Base-by-base conservation (phyloP, 2,797 vertebrate species). In the Stomatorhinus walkeri region DNA sequence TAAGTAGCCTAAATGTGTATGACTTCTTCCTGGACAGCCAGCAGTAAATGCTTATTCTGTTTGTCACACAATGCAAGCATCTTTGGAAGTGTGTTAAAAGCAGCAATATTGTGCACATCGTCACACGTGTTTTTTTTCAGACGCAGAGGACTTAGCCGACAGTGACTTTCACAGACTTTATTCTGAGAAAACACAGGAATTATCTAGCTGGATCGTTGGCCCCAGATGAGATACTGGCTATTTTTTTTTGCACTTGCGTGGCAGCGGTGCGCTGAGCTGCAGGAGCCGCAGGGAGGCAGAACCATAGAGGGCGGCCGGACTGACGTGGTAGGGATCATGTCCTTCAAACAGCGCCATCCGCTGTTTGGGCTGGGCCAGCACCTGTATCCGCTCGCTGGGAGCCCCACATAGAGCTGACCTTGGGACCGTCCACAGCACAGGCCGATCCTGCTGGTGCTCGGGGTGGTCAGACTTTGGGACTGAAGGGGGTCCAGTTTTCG, bases 191-290 rank as follows among this genome's bases (percentile, higher is more conserved):
- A 48, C 19, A 85, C 81, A 85, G 12, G 46, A 10, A 51, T 48
- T 7, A 28, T 85, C 40, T 85, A 8, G 1, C 81, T 85, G n/a
- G 16, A 4, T 28, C 19, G 48, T 46, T 43, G 19, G 19, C 81
- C 81, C 22, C 40, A 9, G 40, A 81, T 51, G n/a, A 22, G 22
- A 81, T 19, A 3, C 32, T 5, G 1, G 72, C 89, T 92, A 93
- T 87, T 91, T 92, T 0, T 79, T 89, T 88, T 68, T 92, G 87
- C 94, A 94, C 91, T 95, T 95, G 48, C 93, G 94, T 12, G 93
- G 90, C 87, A 95, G 92, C 10, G 95, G 95, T n/a, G 93, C 64
- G 85, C 93, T 91, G 22, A 96, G 95, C 85, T 95, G 93, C 10
- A 91, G 92, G 7, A 94, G 88, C 40, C 94, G 92, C 2, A 93